Conservation (phyloP, 2,113 vertebrate species). For the Chlorodrepanis virens region DNA sequence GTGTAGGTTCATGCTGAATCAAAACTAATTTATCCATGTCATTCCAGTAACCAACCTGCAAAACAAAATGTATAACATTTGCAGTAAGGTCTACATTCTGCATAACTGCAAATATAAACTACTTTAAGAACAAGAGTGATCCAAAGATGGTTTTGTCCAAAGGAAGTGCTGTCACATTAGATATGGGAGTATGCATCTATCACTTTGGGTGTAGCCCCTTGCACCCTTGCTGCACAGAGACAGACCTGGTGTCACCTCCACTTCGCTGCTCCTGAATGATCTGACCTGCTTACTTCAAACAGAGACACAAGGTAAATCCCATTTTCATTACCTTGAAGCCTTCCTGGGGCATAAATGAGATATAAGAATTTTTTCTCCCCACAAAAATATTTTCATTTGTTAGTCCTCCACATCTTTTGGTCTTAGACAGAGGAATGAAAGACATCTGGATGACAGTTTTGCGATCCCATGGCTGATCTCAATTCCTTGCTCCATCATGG, state of each 20-base stretch:
- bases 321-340: not conserved
- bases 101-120: not conserved
- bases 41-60: conserved; percentile 97
- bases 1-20: conserved; percentile 89
- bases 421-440: not conserved
- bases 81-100: not conserved
- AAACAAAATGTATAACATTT: not conserved
- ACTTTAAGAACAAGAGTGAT: not conserved
- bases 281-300: not conserved
- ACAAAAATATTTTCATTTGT: not conserved
- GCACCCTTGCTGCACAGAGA: not conserved
- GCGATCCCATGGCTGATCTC: not conserved
- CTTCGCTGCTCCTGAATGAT: not conserved
- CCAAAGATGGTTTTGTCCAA: not conserved
- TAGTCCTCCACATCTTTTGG: not conserved
- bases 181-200: fast-evolving
- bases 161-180: not conserved
- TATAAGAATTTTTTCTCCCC: not conserved
- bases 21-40: conserved; percentile 96
- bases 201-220: not conserved
- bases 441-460: not conserved
- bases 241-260: not conserved
- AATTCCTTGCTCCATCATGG: not conserved
- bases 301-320: not conserved
- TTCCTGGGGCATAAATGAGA: not conserved